A percentile compares a stretch with the other conserved stretches of the same genome.
Evolutionary conservation across 2,797 vertebrate genomes (phyloP).

Genomic region (Amblyopsis hoosieri): DNA sequence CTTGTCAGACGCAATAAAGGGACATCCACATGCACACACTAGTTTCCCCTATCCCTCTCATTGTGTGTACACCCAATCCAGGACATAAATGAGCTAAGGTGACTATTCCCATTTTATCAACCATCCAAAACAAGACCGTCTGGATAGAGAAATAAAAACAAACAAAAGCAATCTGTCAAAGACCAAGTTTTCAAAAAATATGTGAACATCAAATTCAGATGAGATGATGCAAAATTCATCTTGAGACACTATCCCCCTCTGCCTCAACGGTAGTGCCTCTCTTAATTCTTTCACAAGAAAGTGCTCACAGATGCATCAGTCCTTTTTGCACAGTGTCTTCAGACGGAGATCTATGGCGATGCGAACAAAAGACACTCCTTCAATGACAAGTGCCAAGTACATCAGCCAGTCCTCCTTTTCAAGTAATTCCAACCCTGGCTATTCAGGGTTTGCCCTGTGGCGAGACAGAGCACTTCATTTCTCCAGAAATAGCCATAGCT

Average conservation of each 20-base stretch:
- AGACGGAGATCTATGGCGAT: constrained; percentile 76
- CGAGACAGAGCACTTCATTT: constrained; percentile 74
- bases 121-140: constrained; percentile 39
- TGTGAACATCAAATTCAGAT: constrained; percentile 38
- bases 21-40: constrained; percentile 44
- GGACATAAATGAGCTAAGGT: constrained; percentile 67
- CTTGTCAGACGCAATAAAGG: constrained; percentile 71
- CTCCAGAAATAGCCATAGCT: constrained; percentile 85
- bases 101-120: constrained; percentile 46
- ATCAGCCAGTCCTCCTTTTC: constrained; percentile 78
- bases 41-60: constrained; percentile 53
- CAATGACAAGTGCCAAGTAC: constrained; percentile 81
- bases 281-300: constrained; percentile 71
- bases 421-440: constrained; percentile 81
- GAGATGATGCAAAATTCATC: constrained; percentile 52
- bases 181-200: constrained; percentile 34
- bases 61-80: constrained; percentile 52
- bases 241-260: constrained; percentile 36
- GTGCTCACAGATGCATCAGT: constrained; percentile 64
- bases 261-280: constrained; percentile 5
- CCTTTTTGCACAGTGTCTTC: constrained; percentile 62
- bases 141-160: constrained; percentile 1
- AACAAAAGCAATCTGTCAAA: constrained; percentile 6
- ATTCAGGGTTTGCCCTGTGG: constrained; percentile 86
- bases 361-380: constrained; percentile 78